These are phyloP conservation scores for Epizoanthus ramosus DNA, from an alignment of 92 coral and sea anemone species.

Conservation along the genomic window DNA sequence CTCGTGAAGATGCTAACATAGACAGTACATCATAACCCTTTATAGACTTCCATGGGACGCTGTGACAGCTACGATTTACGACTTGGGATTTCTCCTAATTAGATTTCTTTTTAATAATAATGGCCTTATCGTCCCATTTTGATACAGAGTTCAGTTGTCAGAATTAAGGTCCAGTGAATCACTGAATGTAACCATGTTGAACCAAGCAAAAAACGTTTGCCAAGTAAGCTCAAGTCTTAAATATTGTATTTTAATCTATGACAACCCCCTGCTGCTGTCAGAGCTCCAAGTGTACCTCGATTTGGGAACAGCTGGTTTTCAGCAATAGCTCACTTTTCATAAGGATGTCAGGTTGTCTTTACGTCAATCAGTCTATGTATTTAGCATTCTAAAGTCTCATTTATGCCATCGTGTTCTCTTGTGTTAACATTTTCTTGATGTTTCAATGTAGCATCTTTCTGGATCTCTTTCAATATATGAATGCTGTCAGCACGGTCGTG, in stretches of 20 bases:
- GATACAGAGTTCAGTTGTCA: neutral
- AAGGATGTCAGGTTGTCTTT: constrained; percentile 72
- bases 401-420: constrained; percentile 66
- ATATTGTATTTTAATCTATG: constrained; percentile 34
- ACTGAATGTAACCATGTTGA: neutral
- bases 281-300: constrained; percentile 42
- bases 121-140: neutral
- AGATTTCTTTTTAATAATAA: constrained; percentile 4
- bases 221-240: constrained; percentile 10
- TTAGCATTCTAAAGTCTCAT: constrained; percentile 85
- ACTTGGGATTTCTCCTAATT: neutral
- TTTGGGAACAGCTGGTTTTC: constrained; percentile 37
- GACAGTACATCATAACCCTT: neutral
- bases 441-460: constrained; percentile 69
- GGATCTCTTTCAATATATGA: constrained; percentile 52
- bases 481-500: constrained; percentile 30
- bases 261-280: constrained; percentile 26
- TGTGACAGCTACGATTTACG: neutral
- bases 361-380: constrained; percentile 81
- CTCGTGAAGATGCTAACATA: constrained; percentile 1
- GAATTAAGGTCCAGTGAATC: neutral
- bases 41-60: neutral
- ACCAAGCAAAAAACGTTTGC: neutral
- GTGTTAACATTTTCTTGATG: constrained; percentile 71
- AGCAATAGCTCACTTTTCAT: constrained; percentile 71